Percentiles rank a stretch among this genome's conserved stretches.
Conservation (phyloP, 2,797 vertebrate species). For the Myotis planiceps region DNA sequence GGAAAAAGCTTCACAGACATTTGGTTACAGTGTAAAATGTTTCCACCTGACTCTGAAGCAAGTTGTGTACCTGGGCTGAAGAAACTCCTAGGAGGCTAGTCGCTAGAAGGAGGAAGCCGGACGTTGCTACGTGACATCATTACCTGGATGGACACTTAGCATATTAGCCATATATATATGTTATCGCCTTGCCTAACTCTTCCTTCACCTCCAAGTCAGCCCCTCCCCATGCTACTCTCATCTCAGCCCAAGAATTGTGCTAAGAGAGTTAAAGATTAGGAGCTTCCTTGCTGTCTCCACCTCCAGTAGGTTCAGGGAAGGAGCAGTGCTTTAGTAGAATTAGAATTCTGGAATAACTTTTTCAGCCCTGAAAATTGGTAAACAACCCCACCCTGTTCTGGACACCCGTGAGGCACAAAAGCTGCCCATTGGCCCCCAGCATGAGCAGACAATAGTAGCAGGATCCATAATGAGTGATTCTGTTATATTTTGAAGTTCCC, state of each 20-base stretch:
- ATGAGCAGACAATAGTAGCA: not conserved
- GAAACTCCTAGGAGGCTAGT: too few species aligned
- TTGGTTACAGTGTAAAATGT: too few species aligned
- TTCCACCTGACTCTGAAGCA: too few species aligned
- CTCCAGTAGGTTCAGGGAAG: not conserved
- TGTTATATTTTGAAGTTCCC: not conserved
- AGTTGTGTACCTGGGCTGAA: too few species aligned
- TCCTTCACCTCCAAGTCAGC: not conserved
- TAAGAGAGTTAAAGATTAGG: not conserved
- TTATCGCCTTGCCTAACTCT: not conserved
- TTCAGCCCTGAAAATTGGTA: constrained; percentile 1
- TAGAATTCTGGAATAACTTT: not conserved
- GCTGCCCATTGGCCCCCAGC: not conserved
- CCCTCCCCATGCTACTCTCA: not conserved
- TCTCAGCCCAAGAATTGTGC: not conserved
- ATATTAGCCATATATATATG: not conserved
- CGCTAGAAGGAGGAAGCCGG: too few species aligned
- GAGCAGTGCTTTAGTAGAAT: not conserved
- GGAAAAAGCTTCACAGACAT: too few species aligned
- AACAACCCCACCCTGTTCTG: not conserved
- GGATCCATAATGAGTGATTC: not conserved
- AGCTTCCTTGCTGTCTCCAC: not conserved
- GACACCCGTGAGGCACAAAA: not conserved
- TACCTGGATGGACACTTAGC: too few species aligned
- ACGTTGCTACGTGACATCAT: too few species aligned